phyloP scores from a whole-genome alignment of 2,797 vertebrate genomes.

The Philypnodon macrostomus region DNA sequence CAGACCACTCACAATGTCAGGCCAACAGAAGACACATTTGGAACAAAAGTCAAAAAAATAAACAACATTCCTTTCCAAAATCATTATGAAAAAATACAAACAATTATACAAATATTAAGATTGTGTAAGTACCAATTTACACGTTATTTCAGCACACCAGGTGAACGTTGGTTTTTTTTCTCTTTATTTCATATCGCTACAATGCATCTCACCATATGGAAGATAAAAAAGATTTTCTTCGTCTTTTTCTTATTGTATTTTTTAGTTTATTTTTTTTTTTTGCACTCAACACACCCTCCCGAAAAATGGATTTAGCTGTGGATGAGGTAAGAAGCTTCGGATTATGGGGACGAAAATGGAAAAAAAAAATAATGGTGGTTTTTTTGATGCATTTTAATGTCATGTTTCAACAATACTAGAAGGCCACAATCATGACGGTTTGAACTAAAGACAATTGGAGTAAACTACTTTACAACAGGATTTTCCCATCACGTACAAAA shows the following conservation, averaged over 20 bases:
- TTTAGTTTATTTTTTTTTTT: slow-evolving; percentile 48
- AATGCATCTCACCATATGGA: slow-evolving; percentile 82
- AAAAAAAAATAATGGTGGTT: slow-evolving; percentile 30
- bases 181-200: slow-evolving; percentile 79
- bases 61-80: slow-evolving; percentile 84
- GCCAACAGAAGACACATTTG: slow-evolving; percentile 81
- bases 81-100: slow-evolving; percentile 87
- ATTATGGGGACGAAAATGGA: slow-evolving; percentile 43
- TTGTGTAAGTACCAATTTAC: slow-evolving; percentile 85
- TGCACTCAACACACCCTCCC: slow-evolving; percentile 70
- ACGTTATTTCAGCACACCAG: slow-evolving; percentile 81
- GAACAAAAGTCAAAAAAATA: slow-evolving; percentile 87
- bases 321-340: slow-evolving; percentile 76
- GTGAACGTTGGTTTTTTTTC: slow-evolving; percentile 71
- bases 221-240: slow-evolving; percentile 71
- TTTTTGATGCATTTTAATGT: slow-evolving; percentile 51
- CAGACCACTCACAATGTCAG: slow-evolving; percentile 88
- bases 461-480: slow-evolving; percentile 37
- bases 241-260: slow-evolving; percentile 25
- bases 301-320: slow-evolving; percentile 68
- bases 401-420: slow-evolving; percentile 78
- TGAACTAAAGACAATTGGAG: slow-evolving; percentile 32
- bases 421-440: slow-evolving; percentile 82
- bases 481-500: slow-evolving; percentile 36
- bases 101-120: slow-evolving; percentile 86